A percentile compares a stretch with the other conserved stretches of the same genome.
phyloP scores from a whole-genome alignment of 1,140 invertebrate species.

The Sweltsa coloradensis region DNA sequence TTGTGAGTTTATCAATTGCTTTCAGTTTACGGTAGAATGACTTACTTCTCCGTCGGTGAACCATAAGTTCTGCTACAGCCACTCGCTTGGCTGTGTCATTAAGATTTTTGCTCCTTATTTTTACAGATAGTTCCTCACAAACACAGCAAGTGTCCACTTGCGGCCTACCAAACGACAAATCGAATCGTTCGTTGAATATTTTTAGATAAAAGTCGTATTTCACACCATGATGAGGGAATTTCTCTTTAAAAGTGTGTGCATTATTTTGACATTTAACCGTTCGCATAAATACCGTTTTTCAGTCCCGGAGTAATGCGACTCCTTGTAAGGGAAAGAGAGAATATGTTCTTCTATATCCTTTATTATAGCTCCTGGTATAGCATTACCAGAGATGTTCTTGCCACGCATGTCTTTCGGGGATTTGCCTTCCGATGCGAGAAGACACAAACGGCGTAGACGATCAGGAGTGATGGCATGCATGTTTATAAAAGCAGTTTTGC shows the following conservation, averaged over 20 bases:
- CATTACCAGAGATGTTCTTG: constrained; percentile 9
- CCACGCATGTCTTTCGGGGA: constrained; percentile 10
- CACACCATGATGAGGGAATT: background rate
- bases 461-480: background rate
- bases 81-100: constrained; percentile 13
- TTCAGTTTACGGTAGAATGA: constrained; percentile 10
- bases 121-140: constrained; percentile 14
- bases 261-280: constrained; percentile 14
- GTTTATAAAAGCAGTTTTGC: constrained; percentile 3
- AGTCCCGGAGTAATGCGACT: constrained; percentile 9
- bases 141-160: constrained; percentile 13
- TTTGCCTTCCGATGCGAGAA: constrained; percentile 4
- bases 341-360: constrained; percentile 11
- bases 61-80: constrained; percentile 11
- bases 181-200: constrained; percentile 13
- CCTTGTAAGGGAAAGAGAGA: constrained; percentile 10
- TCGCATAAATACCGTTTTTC: constrained; percentile 6
- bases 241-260: constrained; percentile 12
- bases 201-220: constrained; percentile 10
- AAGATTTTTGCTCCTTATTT: constrained; percentile 14
- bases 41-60: constrained; percentile 11
- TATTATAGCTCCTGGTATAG: constrained; percentile 1
- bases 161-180: constrained; percentile 14
- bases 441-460: constrained; percentile 6
- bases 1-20: constrained; percentile 4